Percentiles rank a stretch among this genome's conserved stretches.
Conservation (phyloP, 2,888 invertebrate genomes). For the Hyposoter dolosus region DNA sequence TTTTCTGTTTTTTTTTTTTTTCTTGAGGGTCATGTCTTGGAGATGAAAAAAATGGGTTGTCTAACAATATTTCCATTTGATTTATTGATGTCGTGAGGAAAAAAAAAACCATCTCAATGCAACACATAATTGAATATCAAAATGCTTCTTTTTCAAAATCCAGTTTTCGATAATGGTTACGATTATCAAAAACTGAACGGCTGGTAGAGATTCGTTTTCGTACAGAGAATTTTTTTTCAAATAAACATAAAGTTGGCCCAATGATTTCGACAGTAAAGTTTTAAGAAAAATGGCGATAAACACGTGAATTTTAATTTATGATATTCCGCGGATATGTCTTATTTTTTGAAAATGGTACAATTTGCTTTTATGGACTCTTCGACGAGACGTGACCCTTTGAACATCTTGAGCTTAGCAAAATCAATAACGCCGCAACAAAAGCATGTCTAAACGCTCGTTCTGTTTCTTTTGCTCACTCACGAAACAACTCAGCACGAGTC, state of each 20-base stretch:
- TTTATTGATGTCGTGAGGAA: background rate
- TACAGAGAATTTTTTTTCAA: too few species aligned
- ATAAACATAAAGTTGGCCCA: too few species aligned
- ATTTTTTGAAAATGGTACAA: background rate
- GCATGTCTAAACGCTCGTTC: constrained; percentile 43
- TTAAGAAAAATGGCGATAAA: background rate
- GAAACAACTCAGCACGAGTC: constrained; percentile 39
- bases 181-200: too few species aligned
- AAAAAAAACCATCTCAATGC: background rate
- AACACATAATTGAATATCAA: background rate
- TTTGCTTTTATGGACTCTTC: background rate
- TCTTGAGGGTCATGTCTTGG: background rate
- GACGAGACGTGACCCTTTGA: background rate
- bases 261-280: background rate
- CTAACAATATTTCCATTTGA: background rate
- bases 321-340: background rate
- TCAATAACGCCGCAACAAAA: constrained; percentile 18
- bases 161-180: background rate
- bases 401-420: constrained; percentile 13
- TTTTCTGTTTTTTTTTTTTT: constrained; percentile 10
- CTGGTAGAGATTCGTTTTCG: too few species aligned
- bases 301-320: background rate
- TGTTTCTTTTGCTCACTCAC: constrained; percentile 40
- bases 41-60: background rate
- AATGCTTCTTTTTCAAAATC: background rate